Evolutionary conservation across 1,140 invertebrate species (phyloP), one percentile per base, ranked within the genome.

Genomic region (Aphidius gifuensis): DNA sequence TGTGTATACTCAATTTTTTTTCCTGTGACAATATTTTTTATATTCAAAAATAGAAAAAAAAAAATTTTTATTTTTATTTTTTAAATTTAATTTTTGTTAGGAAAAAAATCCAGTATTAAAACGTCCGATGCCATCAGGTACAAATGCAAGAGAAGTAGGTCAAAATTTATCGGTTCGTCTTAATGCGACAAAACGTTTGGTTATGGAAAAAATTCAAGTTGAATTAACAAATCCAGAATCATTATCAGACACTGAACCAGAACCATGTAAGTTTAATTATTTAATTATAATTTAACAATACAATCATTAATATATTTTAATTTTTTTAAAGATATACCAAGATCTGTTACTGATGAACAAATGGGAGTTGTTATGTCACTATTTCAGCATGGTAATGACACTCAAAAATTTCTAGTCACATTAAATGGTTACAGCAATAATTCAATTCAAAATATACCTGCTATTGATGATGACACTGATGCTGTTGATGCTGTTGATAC

Each of bases 391-490:
- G 75, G 71, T 55, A 71, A 80, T 58, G 68, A 80, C 53, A 80
- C 73, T 66, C 80, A 78, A 64, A 79, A 80, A 65, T 81, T 81
- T 69, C 66, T 81, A 66, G 79, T 81, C 48, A 81, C 80, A 5
- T 60, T 81, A 32, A 81, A 80, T 62, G 80, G 80, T 59, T 80
- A 80, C 49, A 78, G 79, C 54, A 77, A 77, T 60, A 77, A 79
- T 60, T 16, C 16, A 58, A 69, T 16, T 43, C 65, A 42, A 16
- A 16, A 16, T 16, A 16, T 16, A 16, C 16, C 16, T 16, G 16
- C 16, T 16, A 16, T 16, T 16, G 16, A 16, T 16, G 16, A 16
- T 16, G 16, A 16, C 16, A 1, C 1, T 16, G 16, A 16, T 16
- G 16, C 16, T 16, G 16, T 16, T 16, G 16, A 16, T 16, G 16